Percentiles rank a stretch among this genome's conserved stretches.
phyloP scores from a whole-genome alignment of 1,140 invertebrate species.

The Ceratitis capitata region DNA sequence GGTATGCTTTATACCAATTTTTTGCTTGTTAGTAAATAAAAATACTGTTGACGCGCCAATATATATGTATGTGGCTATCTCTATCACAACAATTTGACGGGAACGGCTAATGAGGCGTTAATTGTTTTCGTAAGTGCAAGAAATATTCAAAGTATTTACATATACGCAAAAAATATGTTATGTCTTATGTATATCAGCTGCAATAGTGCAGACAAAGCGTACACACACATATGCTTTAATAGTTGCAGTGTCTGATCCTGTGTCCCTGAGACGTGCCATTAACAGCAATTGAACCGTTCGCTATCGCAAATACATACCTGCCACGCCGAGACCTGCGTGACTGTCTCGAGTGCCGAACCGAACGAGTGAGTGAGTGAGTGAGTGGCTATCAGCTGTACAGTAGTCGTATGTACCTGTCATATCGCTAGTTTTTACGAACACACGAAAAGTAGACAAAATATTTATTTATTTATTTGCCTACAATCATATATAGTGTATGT shows the following conservation, averaged over 20 bases:
- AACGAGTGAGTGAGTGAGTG: too few relatives aligned
- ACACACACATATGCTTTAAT: background rate
- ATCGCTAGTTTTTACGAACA: background rate
- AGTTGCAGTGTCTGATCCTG: conserved; percentile 8
- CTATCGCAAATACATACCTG: background rate
- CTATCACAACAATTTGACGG: background rate
- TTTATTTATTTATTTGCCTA: background rate
- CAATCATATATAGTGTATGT: too few relatives aligned
- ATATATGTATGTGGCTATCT: background rate
- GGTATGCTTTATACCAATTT: too few relatives aligned
- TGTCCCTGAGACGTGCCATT: conserved; percentile 9
- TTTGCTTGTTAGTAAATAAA: too few relatives aligned
- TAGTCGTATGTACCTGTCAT: background rate
- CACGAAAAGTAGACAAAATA: background rate
- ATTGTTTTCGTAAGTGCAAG: background rate
- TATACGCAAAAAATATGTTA: too few relatives aligned
- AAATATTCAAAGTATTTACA: background rate
- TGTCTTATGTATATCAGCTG: background rate
- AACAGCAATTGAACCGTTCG: background rate
- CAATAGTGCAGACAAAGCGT: background rate
- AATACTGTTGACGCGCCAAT: background rate
- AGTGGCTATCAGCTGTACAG: background rate
- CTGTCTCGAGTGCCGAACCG: background rate
- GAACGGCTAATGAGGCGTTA: conserved; percentile 20
- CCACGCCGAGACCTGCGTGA: background rate